Evolutionary conservation across 2,797 vertebrate species (phyloP).

Genomic region (Schizothorax lantsangensis): DNA sequence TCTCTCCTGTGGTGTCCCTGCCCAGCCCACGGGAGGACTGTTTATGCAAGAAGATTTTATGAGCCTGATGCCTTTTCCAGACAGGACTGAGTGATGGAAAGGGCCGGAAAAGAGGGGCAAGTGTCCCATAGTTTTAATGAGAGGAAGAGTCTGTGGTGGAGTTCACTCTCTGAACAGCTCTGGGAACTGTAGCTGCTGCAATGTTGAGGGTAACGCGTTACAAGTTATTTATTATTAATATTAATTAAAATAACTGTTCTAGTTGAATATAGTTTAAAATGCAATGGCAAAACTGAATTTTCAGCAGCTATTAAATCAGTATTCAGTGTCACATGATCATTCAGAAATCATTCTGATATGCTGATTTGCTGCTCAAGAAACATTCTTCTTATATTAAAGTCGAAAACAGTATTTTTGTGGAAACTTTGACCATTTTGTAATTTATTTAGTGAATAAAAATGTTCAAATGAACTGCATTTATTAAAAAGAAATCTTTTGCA

Average conservation of each 20-base stretch:
- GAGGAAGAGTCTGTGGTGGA: conserved; percentile 51
- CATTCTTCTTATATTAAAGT: too few species aligned
- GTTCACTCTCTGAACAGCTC: conserved; percentile 32
- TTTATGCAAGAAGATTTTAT: conserved; percentile 78
- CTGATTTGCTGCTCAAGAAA: not conserved
- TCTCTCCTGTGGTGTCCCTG: conserved; percentile 52
- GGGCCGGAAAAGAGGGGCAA: conserved; percentile 65
- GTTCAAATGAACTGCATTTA: not conserved
- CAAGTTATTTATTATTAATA: not conserved
- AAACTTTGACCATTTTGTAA: not conserved
- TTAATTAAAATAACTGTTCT: not conserved
- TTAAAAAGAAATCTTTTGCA: not conserved
- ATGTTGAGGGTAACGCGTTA: not conserved
- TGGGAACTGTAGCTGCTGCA: not conserved
- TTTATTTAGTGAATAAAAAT: not conserved
- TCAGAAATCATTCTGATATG: not conserved
- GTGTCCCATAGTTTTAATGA: conserved; percentile 62
- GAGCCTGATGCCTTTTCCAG: conserved; percentile 82
- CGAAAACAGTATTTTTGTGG: not conserved
- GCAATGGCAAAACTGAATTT: not conserved
- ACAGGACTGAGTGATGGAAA: conserved; percentile 66
- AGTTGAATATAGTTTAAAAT: not conserved
- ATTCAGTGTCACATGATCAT: not conserved
- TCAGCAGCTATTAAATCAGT: not conserved
- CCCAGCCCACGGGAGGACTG: conserved; percentile 67